A percentile compares a stretch with the other conserved stretches of the same genome.
Conservation (phyloP, 2,888 invertebrate genomes). For the Orthosia cruda region DNA sequence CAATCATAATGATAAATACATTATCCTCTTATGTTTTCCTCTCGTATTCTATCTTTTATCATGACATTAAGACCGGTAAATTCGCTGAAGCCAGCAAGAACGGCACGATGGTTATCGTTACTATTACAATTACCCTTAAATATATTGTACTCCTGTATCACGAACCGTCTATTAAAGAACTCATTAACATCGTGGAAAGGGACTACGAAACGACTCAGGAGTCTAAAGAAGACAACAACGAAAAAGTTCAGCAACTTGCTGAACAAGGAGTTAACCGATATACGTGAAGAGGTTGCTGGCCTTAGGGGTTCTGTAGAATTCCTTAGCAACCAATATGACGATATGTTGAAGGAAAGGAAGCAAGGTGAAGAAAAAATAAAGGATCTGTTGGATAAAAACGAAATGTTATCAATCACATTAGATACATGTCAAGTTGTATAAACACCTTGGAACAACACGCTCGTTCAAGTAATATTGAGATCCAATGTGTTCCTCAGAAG, state of each 20-base stretch:
- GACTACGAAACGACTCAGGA: slow-evolving; percentile 76
- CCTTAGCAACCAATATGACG: too few species aligned
- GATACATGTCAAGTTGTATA: background rate
- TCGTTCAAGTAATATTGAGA: background rate
- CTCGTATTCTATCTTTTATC: slow-evolving; percentile 71
- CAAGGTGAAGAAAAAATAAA: background rate
- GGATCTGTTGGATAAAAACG: background rate
- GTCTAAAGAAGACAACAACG: slow-evolving; percentile 72
- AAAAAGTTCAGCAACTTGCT: too few species aligned
- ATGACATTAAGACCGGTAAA: slow-evolving; percentile 73
- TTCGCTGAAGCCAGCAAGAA: slow-evolving; percentile 80
- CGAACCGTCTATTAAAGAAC: slow-evolving; percentile 69
- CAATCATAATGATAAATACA: slow-evolving; percentile 58
- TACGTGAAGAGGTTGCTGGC: too few species aligned
- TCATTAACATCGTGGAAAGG: slow-evolving; percentile 74
- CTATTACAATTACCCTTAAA: slow-evolving; percentile 76
- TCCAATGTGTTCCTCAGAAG: background rate
- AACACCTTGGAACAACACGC: background rate
- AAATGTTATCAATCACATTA: background rate
- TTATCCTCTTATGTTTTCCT: slow-evolving; percentile 61
- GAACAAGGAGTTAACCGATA: too few species aligned
- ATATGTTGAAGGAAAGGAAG: background rate
- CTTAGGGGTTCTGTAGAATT: too few species aligned
- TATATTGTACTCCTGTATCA: slow-evolving; percentile 74
- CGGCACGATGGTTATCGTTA: slow-evolving; percentile 76